Evolutionary conservation across 2,888 invertebrate species (phyloP), one percentile per base, ranked within the genome.

Genomic region (Athalia circularis): DNA sequence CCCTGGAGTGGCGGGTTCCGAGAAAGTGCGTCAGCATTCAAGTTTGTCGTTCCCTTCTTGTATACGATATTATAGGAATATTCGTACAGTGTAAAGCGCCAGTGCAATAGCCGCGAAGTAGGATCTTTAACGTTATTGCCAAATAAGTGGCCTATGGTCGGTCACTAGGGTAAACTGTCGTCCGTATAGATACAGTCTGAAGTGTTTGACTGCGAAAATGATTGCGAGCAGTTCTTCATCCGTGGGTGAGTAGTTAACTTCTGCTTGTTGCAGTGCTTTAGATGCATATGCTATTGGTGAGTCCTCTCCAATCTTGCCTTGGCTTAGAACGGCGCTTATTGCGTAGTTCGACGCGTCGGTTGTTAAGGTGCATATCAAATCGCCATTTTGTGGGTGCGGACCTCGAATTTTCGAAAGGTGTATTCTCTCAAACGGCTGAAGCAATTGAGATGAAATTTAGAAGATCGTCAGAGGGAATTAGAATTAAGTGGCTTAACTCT

Each of bases 171-270:
- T 67, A 11, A 67, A 67, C 4, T 50, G 5, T 50, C 52, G n/a
- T 7, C 67, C 67, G 50, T 67, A 67, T 50, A 67, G 15, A 50
- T 67, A 67, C 7, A 50, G 50, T 50, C 67, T n/a, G 7, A 67
- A 67, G n/a, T 67, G 29, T 67, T 67, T 13, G 3, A 67, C 67
- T 3, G 29, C 29, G 54, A 5, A 54, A 3, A 68, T n/a, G 3
- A 68, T 68, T 4, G 68, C 68, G 3, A 54, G 11, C 5, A 52
- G 11, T 43, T 68, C 68, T 68, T 68, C 54, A 4, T 68, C 68
- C 8, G n/a, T 68, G 11, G 54, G 54, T 0, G 68, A 68, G 54
- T 68, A 68, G 5, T 68, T 54, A 4, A 43, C 11, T 43, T 68
- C 54, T 3, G 68, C 52, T 43, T 29, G 8, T 15, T 68, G 13